phyloP scores from a whole-genome alignment of 2,113 vertebrate genomes.

The Opisthocomus hoazin region DNA sequence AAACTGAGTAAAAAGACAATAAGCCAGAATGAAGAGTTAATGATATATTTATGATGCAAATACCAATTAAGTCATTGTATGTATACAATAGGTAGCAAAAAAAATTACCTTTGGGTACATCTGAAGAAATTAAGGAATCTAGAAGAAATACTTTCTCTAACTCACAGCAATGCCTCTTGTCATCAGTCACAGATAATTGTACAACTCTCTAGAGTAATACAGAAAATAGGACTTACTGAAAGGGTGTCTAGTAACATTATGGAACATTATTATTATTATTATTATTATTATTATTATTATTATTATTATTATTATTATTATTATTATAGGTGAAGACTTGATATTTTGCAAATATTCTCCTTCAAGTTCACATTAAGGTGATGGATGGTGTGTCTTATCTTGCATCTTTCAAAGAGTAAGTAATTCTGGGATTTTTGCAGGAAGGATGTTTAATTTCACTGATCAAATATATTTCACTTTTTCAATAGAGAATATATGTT shows the following conservation, averaged over 20 bases:
- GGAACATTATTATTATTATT: neutral
- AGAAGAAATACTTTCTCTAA: neutral
- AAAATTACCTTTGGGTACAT: too few relatives aligned
- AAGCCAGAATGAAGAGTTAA: neutral
- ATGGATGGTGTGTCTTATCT: neutral
- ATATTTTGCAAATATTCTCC: neutral
- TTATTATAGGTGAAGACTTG: neutral
- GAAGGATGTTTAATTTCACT: neutral
- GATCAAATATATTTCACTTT: neutral
- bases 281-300: neutral
- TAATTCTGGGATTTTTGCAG: neutral
- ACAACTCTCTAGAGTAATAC: neutral
- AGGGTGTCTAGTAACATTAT: neutral
- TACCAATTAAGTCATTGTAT: neutral
- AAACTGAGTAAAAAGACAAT: neutral
- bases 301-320: neutral
- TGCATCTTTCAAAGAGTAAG: neutral
- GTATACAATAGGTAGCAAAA: neutral
- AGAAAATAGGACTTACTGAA: neutral
- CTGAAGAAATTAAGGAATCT: neutral
- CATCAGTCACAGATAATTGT: neutral
- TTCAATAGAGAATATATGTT: neutral
- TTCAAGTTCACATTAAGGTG: neutral
- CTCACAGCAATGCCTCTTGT: neutral
- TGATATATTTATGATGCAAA: neutral